Evolutionary conservation across 2,113 vertebrate genomes (phyloP), one percentile per base, ranked within the genome.

Genomic region (Manacus vitellinus): DNA sequence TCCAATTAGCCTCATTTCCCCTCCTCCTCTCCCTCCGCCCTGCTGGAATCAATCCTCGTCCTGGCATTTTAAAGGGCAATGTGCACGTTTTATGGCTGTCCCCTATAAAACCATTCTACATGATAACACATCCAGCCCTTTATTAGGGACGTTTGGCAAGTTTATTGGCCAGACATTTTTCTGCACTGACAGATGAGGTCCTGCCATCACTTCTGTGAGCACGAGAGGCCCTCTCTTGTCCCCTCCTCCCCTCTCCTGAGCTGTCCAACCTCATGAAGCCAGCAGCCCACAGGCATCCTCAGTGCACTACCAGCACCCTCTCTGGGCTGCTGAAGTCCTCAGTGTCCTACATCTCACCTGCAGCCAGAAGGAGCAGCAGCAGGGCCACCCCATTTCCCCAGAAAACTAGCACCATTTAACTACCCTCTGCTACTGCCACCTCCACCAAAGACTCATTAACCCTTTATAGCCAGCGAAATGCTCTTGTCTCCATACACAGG

Each of bases 11-110:
- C 75, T 95, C 33, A 5, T 96, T 93, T 84, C 55, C 62, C 91
- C 74, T 78, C 84, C 95, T 94, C 86, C 68, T 95, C 65, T 95
- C 92, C 83, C 59, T 86, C 92, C 39, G 0, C 86, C 89, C 71
- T 22, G 35, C 81, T 79, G 71, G 94, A 95, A 97, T 96, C 96
- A 97, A 93, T 96, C 95, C 93, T 96, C 12, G 8, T 95, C 92
- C 94, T 95, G 96, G 93, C 94, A 96, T 96, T 97, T 97, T 97
- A 97, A 97, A 97, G 96, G 95, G 95, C 95, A 97, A 92, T 94
- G 94, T 94, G 95, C 93, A 93, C 89, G 4, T 94, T 96, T 97
- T 96, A 97, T 93, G 89, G 90, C 93, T 14, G 5, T 94, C 94
- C 94, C 92, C 95, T 96, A 90, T 96, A 96, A 97, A 96, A 95